phyloP scores from a whole-genome alignment of 2,888 invertebrate species.

The Clusia tigrina region DNA sequence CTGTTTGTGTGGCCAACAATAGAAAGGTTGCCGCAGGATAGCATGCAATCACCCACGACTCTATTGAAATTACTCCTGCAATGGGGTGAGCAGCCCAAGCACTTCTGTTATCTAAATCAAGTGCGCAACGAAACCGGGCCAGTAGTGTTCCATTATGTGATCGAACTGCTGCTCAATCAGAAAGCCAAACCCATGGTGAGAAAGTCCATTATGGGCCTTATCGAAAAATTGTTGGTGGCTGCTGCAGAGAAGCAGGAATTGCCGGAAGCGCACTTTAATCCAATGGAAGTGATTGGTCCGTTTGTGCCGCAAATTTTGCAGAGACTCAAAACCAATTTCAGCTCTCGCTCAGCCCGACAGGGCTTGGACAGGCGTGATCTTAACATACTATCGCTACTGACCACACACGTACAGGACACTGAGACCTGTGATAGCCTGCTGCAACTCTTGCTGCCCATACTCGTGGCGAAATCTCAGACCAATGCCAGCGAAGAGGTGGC shows the following conservation, averaged over 20 bases:
- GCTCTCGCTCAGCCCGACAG: slow-evolving; percentile 66
- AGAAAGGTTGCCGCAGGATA: slow-evolving; percentile 78
- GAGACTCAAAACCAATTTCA: slow-evolving; percentile 73
- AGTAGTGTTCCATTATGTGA: slow-evolving; percentile 72
- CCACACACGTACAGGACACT: slow-evolving; percentile 75
- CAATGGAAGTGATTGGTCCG: slow-evolving; percentile 72
- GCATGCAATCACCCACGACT: slow-evolving; percentile 83
- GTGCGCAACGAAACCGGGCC: slow-evolving; percentile 59
- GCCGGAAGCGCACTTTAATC: slow-evolving; percentile 56
- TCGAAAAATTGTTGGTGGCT: slow-evolving; percentile 76
- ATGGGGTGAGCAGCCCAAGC: slow-evolving; percentile 84
- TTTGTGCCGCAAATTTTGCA: slow-evolving; percentile 77
- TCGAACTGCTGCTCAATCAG: slow-evolving; percentile 75
- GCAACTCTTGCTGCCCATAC: slow-evolving; percentile 75
- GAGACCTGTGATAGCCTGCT: slow-evolving; percentile 75
- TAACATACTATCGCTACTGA: slow-evolving; percentile 77
- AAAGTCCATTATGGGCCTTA: slow-evolving; percentile 75
- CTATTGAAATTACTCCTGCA: slow-evolving; percentile 79
- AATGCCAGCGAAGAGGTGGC: slow-evolving; percentile 75
- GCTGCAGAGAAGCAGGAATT: slow-evolving; percentile 65
- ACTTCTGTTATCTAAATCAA: slow-evolving; percentile 76
- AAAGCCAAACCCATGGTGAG: slow-evolving; percentile 74
- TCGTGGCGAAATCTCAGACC: slow-evolving; percentile 71
- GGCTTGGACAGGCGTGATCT: slow-evolving; percentile 74
- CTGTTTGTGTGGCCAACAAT: slow-evolving; percentile 84